phyloP scores from a whole-genome alignment of 2,888 invertebrate genomes.

The Aromia moschata region DNA sequence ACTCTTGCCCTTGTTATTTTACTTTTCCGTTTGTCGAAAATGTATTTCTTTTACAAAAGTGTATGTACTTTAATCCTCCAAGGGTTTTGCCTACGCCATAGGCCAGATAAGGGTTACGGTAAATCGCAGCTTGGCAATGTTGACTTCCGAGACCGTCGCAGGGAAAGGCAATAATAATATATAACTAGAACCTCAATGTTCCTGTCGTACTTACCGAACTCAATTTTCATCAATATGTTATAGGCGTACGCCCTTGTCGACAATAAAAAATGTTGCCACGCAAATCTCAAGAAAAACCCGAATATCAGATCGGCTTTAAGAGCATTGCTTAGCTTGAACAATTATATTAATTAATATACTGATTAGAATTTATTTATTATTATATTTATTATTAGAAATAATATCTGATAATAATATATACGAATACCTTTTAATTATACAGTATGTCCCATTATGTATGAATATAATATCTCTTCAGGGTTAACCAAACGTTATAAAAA shows the following conservation, averaged over 20 bases:
- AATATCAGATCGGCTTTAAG: too few relatives aligned
- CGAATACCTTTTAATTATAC: not conserved
- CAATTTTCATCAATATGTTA: not conserved
- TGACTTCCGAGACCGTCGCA: slow-evolving; percentile 1
- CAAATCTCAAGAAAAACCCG: too few relatives aligned
- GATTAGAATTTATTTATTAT: too few relatives aligned
- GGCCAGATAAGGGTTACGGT: not conserved
- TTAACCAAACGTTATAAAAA: too few relatives aligned
- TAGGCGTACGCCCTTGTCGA: not conserved
- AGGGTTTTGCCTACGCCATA: not conserved
- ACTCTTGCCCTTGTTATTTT: too few relatives aligned
- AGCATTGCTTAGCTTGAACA: too few relatives aligned
- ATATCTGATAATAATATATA: not conserved
- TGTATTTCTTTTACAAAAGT: not conserved
- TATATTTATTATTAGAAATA: too few relatives aligned
- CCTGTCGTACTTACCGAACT: not conserved
- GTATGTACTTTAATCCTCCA: not conserved
- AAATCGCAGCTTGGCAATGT: not conserved
- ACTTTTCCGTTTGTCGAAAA: too few relatives aligned
- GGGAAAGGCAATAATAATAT: slow-evolving; percentile 11
- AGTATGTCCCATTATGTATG: too few relatives aligned
- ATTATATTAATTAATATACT: too few relatives aligned
- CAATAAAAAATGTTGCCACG: not conserved
- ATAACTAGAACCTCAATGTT: not conserved
- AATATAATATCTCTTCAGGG: too few relatives aligned